Base-by-base conservation (phyloP, 1,140 invertebrate species). In the Camponotus vicinus region DNA sequence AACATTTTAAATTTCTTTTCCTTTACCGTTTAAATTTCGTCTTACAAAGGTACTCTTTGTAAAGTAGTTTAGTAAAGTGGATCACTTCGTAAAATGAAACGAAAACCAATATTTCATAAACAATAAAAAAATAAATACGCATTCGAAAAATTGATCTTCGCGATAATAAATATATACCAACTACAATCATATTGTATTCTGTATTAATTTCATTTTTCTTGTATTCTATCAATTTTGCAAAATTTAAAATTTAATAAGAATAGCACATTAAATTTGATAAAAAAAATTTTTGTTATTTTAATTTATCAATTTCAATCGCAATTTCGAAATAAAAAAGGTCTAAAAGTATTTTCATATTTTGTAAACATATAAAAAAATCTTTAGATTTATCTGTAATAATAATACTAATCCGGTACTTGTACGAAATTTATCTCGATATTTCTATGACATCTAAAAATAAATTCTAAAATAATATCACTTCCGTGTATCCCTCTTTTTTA, bases 41-140 rank as follows among this genome's bases (percentile, higher is more conserved):
- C n/a, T 34, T 71, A 71, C 32, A 55, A 76, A 15, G 59, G 37
- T 6, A 40, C 37, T 40, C 37, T 57, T 55, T 75, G 18, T 55
- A n/a, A 6, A 21, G 18, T 75, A 32, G 73, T 18, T 42, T 32
- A 49, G 86, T 55, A 40, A 88, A 88, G 84, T 88, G 78, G 87
- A 64, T 76, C 32, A 32, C 86, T 88, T 87, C 64, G 63, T 55
- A 70, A 45, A 32, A 15, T 42, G 57, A 52, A 27, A 78, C 34
- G 71, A 88, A 88, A 87, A 40, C 71, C 71, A 88, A 88, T 45
- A 45, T 88, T 88, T 84, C 57, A 57, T 73, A 57, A 70, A 57
- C 55, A 57, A 59, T 70, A 76, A 86, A 66, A 86, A 66, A 71
- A 88, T 86, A 32, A 59, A 70, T 21, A 66, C 15, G n/a, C 64